phyloP scores from a whole-genome alignment of 2,113 vertebrate genomes.

The Tapirus terrestris region DNA sequence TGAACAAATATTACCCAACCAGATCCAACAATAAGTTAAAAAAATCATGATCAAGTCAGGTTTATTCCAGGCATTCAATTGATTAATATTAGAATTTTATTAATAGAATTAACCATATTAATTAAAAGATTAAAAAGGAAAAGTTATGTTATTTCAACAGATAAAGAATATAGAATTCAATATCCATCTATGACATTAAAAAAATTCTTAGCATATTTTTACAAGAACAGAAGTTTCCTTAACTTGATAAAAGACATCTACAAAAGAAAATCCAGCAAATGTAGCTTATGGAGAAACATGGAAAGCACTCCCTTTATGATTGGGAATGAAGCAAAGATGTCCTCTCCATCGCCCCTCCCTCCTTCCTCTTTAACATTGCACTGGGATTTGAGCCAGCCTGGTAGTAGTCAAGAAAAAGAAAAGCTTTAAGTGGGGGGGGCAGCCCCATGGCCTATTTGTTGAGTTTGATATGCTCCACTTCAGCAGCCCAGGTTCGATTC shows the following conservation, averaged over 20 bases:
- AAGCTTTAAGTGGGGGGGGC: neutral
- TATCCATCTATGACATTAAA: neutral
- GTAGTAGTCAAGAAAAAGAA: neutral
- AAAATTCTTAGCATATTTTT: neutral
- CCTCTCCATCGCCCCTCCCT: too few species aligned
- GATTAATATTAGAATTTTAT: neutral
- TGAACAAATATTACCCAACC: neutral
- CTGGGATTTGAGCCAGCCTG: neutral
- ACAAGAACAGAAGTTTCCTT: neutral
- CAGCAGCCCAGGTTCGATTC: too few species aligned
- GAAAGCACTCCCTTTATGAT: neutral
- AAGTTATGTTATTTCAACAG: neutral
- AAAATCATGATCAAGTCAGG: neutral
- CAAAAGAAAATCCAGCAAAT: neutral
- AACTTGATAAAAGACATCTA: neutral
- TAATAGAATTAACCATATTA: neutral
- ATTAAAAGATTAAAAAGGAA: conserved; percentile 1
- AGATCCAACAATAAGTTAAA: neutral
- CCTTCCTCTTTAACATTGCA: too few species aligned
- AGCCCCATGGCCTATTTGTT: too few species aligned
- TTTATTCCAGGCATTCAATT: neutral
- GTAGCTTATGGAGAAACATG: neutral
- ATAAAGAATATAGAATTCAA: neutral
- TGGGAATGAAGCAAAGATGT: neutral
- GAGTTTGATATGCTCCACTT: too few species aligned